Base-by-base conservation (phyloP, 2,797 vertebrate species). In the Xenops minutus region DNA sequence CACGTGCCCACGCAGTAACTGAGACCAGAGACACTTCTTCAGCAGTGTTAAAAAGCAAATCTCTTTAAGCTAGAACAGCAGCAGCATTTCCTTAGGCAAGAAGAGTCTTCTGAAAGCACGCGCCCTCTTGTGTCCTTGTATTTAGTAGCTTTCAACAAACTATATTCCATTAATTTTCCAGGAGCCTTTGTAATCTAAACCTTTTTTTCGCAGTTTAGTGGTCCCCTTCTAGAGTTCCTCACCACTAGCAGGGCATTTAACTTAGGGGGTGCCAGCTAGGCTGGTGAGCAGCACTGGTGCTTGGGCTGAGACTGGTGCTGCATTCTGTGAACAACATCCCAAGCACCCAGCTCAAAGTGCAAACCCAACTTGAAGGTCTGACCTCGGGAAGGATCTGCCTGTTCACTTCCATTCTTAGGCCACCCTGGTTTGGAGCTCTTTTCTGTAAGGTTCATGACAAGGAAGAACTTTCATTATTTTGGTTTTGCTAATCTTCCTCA, bases 391-490 rank as follows among this genome's bases (percentile, higher is more conserved):
- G 51, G 51, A 83, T 34, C 29, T 36, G 10, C 41, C 46, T 73
- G 27, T 41, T 85, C 6, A 1, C 10, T 69, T 66, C 4, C 7
- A 8, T 67, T 37, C 23, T 68, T 4, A 3, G 3, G 6, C 24
- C 0, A 0, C 18, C 14, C 22, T 6, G 0, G 2, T 73, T 86
- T 59, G 10, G 29, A 58, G 24, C 39, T 66, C 30, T 71, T 21
- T 22, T 10, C 51, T 37, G 0, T 56, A 49, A 54, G 11, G 24
- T 58, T 29, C 1, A 2, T 4, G 3, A 15, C 29, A 56, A 72
- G 24, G 1, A 3, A 74, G 12, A 51, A 39, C 20, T 3, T 30
- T 32, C 4, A 1, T 83, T 89, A 14, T 48, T 81, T 52, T 36
- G 18, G 19, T 79, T 81, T 79, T 78, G 10, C 18, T 64, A 13